These are phyloP conservation scores for Fragum whitleyi DNA, from an alignment of 2,888 invertebrate genomes.

Conservation along the genomic window DNA sequence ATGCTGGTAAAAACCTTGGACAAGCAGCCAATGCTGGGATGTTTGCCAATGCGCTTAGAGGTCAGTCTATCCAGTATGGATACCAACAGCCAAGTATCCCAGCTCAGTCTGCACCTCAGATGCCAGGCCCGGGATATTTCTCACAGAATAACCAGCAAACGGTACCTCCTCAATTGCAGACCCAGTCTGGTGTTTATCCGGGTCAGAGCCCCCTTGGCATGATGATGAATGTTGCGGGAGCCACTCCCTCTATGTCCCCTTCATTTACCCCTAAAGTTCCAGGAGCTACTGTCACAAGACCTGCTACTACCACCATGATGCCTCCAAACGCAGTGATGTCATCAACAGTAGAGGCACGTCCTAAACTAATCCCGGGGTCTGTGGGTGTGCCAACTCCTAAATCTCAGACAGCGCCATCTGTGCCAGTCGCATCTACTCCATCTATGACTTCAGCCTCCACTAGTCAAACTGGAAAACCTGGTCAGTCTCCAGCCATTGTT, in stretches of 20 bases:
- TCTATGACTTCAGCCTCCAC: neutral
- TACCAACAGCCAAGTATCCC: slow-evolving; percentile 45
- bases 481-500: neutral
- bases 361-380: slow-evolving; percentile 62
- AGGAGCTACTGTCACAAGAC: slow-evolving; percentile 29
- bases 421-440: slow-evolving; percentile 16
- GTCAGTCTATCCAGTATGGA: slow-evolving; percentile 77
- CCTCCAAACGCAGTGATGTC: slow-evolving; percentile 68
- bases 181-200: slow-evolving; percentile 39
- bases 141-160: slow-evolving; percentile 59
- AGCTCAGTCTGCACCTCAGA: slow-evolving; percentile 35
- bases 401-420: slow-evolving; percentile 8
- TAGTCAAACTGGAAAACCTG: neutral
- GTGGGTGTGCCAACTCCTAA: slow-evolving; percentile 53
- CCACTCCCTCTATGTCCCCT: slow-evolving; percentile 29
- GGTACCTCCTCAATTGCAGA: slow-evolving; percentile 29
- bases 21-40: slow-evolving; percentile 68
- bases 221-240: slow-evolving; percentile 23
- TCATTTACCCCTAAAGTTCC: slow-evolving; percentile 39
- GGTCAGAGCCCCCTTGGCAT: slow-evolving; percentile 38
- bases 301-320: slow-evolving; percentile 52
- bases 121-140: slow-evolving; percentile 80
- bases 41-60: slow-evolving; percentile 75
- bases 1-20: slow-evolving; percentile 22
- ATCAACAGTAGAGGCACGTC: slow-evolving; percentile 51